Evolutionary conservation across 2,888 invertebrate genomes (phyloP), one percentile per base, ranked within the genome.

Genomic region (Troides aeacus): DNA sequence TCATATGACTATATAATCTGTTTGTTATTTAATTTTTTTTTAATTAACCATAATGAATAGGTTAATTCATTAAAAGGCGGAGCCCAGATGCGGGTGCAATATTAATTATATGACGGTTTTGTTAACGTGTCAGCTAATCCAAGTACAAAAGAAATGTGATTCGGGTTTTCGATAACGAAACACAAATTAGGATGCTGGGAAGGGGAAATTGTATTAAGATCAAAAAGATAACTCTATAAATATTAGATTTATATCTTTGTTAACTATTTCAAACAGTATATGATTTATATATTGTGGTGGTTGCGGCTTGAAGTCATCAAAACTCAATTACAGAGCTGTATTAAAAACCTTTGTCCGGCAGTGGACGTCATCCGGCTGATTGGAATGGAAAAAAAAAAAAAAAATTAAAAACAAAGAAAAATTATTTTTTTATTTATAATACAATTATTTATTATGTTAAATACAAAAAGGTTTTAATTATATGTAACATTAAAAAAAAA

Each of bases 141-240:
- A 67, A 70, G 59, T 57, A 77, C 79, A 79, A 78, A 79, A 77
- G 73, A 68, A 62, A 71, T 68, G 66, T 75, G 81, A 83, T 81
- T 80, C 76, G 73, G 74, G 71, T 74, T 76, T 77, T 76, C 71
- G 86, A 85, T 84, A 83, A 84, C 83, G 79, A 79, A 81, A 81
- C 81, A 74, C 73, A 68, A 72, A 71, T 66, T 69, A 70, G 46
- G 50, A 72, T 64, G 10, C 63, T 58, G 68, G 23, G 56, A 46
- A 56, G 72, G 73, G 70, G 72, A 68, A 68, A 59, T n/a, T 60
- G 66, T 60, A 36, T 67, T 70, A 46, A 67, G 70, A 70, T 70
- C 23, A 21, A 64, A 64, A 46, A 59, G 66, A 70, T 70, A 61
- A 70, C 24, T 50, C n/a, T 7, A 59, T 59, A 3, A 21, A 10